Evolutionary conservation across 2,888 invertebrate genomes (phyloP).

Genomic region (Tillus elongatus): DNA sequence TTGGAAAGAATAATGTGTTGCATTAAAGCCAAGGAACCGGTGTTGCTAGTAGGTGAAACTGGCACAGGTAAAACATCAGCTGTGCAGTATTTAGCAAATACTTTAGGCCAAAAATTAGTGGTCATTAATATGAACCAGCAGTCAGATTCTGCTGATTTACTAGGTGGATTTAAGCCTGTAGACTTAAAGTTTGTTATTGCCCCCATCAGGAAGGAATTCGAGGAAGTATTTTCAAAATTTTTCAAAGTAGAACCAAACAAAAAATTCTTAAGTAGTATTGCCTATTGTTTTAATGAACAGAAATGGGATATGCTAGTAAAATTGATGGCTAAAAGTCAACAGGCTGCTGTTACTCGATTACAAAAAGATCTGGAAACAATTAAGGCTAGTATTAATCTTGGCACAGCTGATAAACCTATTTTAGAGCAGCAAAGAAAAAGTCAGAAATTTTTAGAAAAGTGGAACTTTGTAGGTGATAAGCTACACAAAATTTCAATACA

Average conservation of each 20-base stretch:
- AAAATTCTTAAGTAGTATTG: slow-evolving; percentile 73
- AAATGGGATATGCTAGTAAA: slow-evolving; percentile 64
- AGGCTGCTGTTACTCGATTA: slow-evolving; percentile 54
- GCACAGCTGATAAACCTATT: slow-evolving; percentile 24
- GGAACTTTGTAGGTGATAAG: slow-evolving; percentile 59
- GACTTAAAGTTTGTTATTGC: slow-evolving; percentile 75
- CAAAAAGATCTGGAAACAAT: slow-evolving; percentile 22
- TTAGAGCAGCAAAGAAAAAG: slow-evolving; percentile 5
- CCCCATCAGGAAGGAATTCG: slow-evolving; percentile 76
- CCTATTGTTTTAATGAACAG: slow-evolving; percentile 62
- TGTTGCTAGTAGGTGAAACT: slow-evolving; percentile 93
- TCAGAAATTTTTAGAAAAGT: slow-evolving; percentile 45
- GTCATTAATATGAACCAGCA: slow-evolving; percentile 99
- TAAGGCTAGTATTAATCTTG: slow-evolving; percentile 9
- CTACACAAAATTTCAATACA: slow-evolving; percentile 65
- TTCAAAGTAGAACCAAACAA: slow-evolving; percentile 69
- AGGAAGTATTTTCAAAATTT: slow-evolving; percentile 69
- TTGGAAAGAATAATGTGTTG: slow-evolving; percentile 84
- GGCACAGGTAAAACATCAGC: slow-evolving; percentile 97
- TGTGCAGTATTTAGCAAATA: slow-evolving; percentile 81
- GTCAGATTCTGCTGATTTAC: slow-evolving; percentile 90
- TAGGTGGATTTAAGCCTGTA: slow-evolving; percentile 96
- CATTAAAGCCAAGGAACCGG: slow-evolving; percentile 75
- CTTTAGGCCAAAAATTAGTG: slow-evolving; percentile 73
- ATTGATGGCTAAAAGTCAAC: slow-evolving; percentile 66